Base-by-base conservation (phyloP, 2,113 vertebrate species). In the Otus sunia region DNA sequence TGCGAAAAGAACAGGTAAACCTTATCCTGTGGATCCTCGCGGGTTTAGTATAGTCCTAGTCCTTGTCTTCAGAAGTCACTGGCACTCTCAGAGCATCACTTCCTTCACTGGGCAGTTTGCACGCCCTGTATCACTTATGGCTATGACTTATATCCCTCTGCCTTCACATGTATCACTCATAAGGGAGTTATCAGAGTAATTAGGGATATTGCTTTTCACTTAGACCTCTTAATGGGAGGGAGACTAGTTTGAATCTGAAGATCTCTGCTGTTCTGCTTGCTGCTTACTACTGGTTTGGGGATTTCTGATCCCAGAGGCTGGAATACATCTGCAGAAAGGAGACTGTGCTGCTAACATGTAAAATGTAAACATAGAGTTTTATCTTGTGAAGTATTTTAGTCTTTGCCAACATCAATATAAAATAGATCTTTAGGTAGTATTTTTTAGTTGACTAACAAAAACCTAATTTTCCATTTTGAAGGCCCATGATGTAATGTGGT, bases 151-250 rank as follows among this genome's bases (percentile, higher is more conserved):
- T 10, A 15, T 75, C 34, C 32, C n/a, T 78, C 26, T 81, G n/a
- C 60, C 37, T 63, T 75, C 43, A 15, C 4, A 1, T 1, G 6
- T 75, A 14, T 53, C 45, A 23, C 58, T 79, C 1, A 0, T 43
- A 78, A 68, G 23, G 43, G 41, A 53, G 26, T 4, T 62, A 26
- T 34, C 32, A 41, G 22, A 63, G 34, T 34, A 77, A 37, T 8
- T 50, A 9, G 55, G 16, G 27, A 47, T 59, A 10, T 25, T 75
- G 20, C 23, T 95, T 74, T 82, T 56, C 74, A 55, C 34, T 43
- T 59, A 15, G 26, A 47, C 23, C 10, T 84, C 71, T 56, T 34
- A 45, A 13, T 47, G 34, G 41, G 16, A 49, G 30, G 17, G 49
- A 78, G 9, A 16, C 58, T 56, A 8, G 4, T 47, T 32, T 63